Evolutionary conservation across 2,888 invertebrate species (phyloP).

Genomic region (Globia sparganii): DNA sequence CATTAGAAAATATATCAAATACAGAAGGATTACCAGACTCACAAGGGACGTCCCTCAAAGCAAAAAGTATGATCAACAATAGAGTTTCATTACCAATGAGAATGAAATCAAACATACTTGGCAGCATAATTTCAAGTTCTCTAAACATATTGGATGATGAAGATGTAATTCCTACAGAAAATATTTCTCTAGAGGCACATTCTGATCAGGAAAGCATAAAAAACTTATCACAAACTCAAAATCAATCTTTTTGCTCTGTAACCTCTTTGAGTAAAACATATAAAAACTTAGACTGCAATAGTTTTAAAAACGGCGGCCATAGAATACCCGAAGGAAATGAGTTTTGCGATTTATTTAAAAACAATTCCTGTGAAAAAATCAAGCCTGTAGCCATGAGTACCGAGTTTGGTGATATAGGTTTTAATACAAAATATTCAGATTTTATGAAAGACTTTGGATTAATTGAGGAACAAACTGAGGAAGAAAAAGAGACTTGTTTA

Average conservation of each 20-base stretch:
- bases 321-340: conserved; percentile 74
- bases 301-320: conserved; percentile 72
- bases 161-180: conserved; percentile 48
- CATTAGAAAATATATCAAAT: not conserved
- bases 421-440: conserved; percentile 78
- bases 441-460: conserved; percentile 69
- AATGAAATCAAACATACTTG: conserved; percentile 56
- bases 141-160: conserved; percentile 78
- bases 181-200: conserved; percentile 59
- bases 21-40: not conserved
- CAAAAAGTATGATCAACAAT: conserved; percentile 12
- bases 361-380: conserved; percentile 31
- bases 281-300: conserved; percentile 80
- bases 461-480: conserved; percentile 60
- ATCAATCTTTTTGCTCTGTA: conserved; percentile 76
- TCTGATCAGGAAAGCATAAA: conserved; percentile 59
- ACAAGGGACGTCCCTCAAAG: not conserved
- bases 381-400: conserved; percentile 75
- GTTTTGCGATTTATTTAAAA: conserved; percentile 75
- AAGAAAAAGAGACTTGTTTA: conserved; percentile 64
- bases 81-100: conserved; percentile 15
- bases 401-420: conserved; percentile 82
- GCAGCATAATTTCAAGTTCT: conserved; percentile 77
- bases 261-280: conserved; percentile 78
- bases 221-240: conserved; percentile 63